phyloP scores from a whole-genome alignment of 2,113 vertebrate species.

The Vulpes lagopus region DNA sequence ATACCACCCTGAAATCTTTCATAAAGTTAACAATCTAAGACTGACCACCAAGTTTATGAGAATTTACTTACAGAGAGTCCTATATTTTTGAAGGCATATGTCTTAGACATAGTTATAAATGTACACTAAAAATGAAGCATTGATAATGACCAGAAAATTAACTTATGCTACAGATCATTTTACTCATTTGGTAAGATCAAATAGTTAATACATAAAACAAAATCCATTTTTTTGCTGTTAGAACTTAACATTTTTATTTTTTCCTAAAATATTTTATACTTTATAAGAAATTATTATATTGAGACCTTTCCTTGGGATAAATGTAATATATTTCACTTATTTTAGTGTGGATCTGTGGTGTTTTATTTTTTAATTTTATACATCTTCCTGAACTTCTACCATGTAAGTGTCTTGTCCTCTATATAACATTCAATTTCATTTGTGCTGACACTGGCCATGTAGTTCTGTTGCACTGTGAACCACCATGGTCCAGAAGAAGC shows the following conservation, averaged over 20 bases:
- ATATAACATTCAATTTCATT: background rate
- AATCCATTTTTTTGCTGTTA: background rate
- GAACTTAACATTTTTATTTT: background rate
- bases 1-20: background rate
- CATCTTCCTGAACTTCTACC: background rate
- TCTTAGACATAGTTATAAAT: background rate
- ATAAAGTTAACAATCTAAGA: background rate
- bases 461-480: background rate
- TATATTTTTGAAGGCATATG: background rate
- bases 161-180: background rate
- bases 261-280: background rate
- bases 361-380: background rate
- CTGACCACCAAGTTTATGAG: background rate
- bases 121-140: background rate
- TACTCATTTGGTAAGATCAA: background rate
- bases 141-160: background rate
- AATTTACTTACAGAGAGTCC: background rate
- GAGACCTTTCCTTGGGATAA: background rate
- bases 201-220: constrained; percentile 14
- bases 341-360: background rate
- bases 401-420: background rate
- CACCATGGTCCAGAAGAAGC: background rate
- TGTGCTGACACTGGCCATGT: background rate
- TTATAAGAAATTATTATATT: background rate
- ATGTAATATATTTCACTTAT: background rate